phyloP scores from a whole-genome alignment of 2,113 vertebrate species.

The Gymnocephalus cernua region DNA sequence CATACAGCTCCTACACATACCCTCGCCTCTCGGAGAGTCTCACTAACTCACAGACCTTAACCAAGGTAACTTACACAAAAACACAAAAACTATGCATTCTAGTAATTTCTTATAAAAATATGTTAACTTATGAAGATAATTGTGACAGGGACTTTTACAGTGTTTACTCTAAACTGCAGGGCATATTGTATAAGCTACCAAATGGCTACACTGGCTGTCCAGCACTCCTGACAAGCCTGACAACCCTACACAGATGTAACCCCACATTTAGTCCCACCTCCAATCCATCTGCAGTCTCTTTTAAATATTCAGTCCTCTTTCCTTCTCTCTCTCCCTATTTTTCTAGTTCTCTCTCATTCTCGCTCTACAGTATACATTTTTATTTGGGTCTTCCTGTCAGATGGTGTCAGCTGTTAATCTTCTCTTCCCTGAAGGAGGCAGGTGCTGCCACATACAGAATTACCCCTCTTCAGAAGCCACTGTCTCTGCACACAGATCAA shows the following conservation, averaged over 20 bases:
- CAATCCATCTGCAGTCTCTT: slow-evolving; percentile 18
- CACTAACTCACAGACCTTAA: slow-evolving; percentile 85
- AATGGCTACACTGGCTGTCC: slow-evolving; percentile 3
- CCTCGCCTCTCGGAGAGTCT: slow-evolving; percentile 93
- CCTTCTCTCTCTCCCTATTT: not conserved
- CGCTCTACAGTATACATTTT: not conserved
- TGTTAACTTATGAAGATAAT: not conserved
- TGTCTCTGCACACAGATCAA: slow-evolving; percentile 69
- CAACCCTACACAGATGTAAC: not conserved
- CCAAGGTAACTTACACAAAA: slow-evolving; percentile 88
- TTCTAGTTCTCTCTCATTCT: slow-evolving; percentile 21
- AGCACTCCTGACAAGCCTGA: not conserved
- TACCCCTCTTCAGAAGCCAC: slow-evolving; percentile 58
- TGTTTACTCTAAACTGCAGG: slow-evolving; percentile 21
- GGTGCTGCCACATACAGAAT: slow-evolving; percentile 67
- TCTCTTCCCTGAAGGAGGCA: slow-evolving; percentile 64
- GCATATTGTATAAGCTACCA: not conserved
- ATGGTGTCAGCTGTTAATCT: slow-evolving; percentile 76
- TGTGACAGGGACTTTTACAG: not conserved
- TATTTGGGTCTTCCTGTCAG: slow-evolving; percentile 55
- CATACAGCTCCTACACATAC: slow-evolving; percentile 98
- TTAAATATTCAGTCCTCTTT: not conserved
- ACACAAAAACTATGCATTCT: not conserved
- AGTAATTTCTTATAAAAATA: not conserved
- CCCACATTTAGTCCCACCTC: slow-evolving; percentile 10